phyloP scores from a whole-genome alignment of 92 coral and sea anemone genomes.

The Heteractis magnifica region DNA sequence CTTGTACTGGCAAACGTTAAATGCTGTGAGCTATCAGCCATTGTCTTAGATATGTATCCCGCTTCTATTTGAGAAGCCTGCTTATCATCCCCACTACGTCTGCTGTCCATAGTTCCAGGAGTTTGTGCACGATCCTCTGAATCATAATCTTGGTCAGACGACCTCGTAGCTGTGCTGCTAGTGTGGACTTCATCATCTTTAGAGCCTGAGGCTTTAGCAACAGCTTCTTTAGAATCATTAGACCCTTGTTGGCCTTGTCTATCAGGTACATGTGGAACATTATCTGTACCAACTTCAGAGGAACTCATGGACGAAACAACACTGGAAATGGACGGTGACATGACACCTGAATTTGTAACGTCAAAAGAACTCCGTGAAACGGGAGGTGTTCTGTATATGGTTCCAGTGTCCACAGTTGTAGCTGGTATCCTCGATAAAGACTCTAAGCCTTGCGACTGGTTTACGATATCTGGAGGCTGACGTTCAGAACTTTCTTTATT shows the following conservation, averaged over 20 bases:
- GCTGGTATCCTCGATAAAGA: not conserved
- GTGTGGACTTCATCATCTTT: not conserved
- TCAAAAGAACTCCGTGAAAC: not conserved
- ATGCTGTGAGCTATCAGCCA: slow-evolving; percentile 27
- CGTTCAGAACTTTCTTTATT: not conserved
- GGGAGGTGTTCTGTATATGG: not conserved
- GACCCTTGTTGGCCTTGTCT: not conserved
- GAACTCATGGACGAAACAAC: slow-evolving; percentile 21
- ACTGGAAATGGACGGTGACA: slow-evolving; percentile 27
- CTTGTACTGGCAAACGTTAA: not conserved
- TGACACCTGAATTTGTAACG: slow-evolving; percentile 31
- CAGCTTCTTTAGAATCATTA: slow-evolving; percentile 30
- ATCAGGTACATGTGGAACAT: not conserved
- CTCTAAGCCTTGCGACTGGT: not conserved
- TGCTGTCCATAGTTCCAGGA: not conserved
- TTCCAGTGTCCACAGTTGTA: not conserved
- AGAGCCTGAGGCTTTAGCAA: slow-evolving; percentile 1
- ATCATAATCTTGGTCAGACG: not conserved
- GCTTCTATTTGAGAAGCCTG: not conserved
- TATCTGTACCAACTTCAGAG: not conserved
- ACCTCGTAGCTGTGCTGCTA: not conserved
- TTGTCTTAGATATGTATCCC: slow-evolving; percentile 1
- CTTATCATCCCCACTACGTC: not conserved
- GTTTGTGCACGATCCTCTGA: not conserved
- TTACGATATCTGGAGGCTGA: not conserved